Conservation (phyloP, 1,140 invertebrate genomes). For the Pinna nobilis region DNA sequence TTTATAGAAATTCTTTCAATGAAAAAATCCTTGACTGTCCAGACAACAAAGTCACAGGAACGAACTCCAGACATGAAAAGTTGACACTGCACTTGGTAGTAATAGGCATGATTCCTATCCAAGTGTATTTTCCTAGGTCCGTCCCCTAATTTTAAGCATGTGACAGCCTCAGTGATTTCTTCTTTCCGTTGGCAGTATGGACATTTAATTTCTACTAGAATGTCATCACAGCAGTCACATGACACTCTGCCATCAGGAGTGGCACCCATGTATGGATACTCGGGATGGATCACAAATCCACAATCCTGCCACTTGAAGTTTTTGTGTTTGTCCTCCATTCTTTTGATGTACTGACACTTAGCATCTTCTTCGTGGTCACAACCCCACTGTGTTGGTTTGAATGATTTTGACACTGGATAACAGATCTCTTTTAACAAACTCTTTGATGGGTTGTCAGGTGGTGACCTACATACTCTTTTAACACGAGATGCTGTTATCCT, state of each 20-base stretch:
- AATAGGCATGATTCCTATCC: constrained; percentile 34
- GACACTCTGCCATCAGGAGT: constrained; percentile 30
- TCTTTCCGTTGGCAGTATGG: constrained; percentile 34
- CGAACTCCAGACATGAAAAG: constrained; percentile 22
- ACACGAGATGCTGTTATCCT: constrained; percentile 43
- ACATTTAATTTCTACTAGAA: constrained; percentile 45
- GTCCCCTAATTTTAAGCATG: neutral
- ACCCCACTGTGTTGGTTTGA: constrained; percentile 42
- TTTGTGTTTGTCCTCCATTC: constrained; percentile 18
- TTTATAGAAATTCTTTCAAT: constrained; percentile 9
- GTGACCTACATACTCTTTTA: constrained; percentile 27
- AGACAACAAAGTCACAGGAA: constrained; percentile 45
- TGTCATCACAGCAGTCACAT: constrained; percentile 50
- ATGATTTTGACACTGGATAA: constrained; percentile 27
- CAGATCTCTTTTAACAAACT: constrained; percentile 33
- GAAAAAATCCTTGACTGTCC: constrained; percentile 24
- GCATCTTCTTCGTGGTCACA: constrained; percentile 39
- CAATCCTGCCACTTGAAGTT: constrained; percentile 23
- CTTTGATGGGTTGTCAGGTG: constrained; percentile 32
- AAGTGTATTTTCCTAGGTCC: neutral
- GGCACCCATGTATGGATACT: constrained; percentile 43
- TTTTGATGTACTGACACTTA: neutral
- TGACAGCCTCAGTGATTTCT: neutral
- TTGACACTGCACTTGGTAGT: constrained; percentile 45
- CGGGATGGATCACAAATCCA: constrained; percentile 38